Percentiles rank a stretch among this genome's conserved stretches.
These are phyloP conservation scores for Drosophila fungiperda DNA, from an alignment of 2,888 invertebrate genomes.

Conservation along the genomic window DNA sequence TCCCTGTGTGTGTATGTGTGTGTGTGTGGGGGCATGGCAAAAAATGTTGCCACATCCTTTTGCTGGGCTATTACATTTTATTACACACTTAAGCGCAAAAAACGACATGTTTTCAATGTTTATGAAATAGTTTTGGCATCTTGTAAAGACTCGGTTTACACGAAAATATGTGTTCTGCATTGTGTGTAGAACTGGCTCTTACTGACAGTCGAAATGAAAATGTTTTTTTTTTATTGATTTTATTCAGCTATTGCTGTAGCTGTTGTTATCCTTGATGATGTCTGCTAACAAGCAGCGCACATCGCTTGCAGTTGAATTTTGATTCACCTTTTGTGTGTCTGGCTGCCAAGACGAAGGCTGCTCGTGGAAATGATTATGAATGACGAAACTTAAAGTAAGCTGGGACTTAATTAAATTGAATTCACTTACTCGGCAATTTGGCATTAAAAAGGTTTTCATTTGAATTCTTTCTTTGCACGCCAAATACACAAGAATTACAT, in stretches of 20 bases:
- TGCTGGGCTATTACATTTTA: slow-evolving; percentile 35
- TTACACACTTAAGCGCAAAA: slow-evolving; percentile 20
- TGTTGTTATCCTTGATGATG: slow-evolving; percentile 48
- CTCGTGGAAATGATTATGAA: slow-evolving; percentile 26
- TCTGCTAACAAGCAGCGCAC: slow-evolving; percentile 52
- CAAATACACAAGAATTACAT: background rate
- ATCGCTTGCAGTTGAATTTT: slow-evolving; percentile 59
- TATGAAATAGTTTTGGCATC: slow-evolving; percentile 31
- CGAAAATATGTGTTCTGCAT: slow-evolving; percentile 8
- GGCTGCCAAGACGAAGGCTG: slow-evolving; percentile 7
- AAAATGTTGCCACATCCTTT: slow-evolving; percentile 18
- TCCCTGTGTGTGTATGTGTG: background rate
- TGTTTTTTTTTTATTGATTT: slow-evolving; percentile 49
- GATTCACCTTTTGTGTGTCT: slow-evolving; percentile 36
- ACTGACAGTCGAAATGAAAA: slow-evolving; percentile 40
- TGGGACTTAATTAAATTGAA: slow-evolving; percentile 32
- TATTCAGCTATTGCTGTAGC: slow-evolving; percentile 23
- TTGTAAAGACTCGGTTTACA: slow-evolving; percentile 32
- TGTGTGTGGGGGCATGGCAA: slow-evolving; percentile 2
- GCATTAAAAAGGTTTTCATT: slow-evolving; percentile 18
- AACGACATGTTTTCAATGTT: slow-evolving; percentile 16
- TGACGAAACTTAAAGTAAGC: slow-evolving; percentile 22
- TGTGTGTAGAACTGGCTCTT: slow-evolving; percentile 2
- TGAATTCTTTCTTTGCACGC: background rate
- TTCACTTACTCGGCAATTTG: slow-evolving; percentile 1